These are phyloP conservation scores for Mustela lutreola DNA, from an alignment of 2,113 vertebrate species.

Conservation along the genomic window DNA sequence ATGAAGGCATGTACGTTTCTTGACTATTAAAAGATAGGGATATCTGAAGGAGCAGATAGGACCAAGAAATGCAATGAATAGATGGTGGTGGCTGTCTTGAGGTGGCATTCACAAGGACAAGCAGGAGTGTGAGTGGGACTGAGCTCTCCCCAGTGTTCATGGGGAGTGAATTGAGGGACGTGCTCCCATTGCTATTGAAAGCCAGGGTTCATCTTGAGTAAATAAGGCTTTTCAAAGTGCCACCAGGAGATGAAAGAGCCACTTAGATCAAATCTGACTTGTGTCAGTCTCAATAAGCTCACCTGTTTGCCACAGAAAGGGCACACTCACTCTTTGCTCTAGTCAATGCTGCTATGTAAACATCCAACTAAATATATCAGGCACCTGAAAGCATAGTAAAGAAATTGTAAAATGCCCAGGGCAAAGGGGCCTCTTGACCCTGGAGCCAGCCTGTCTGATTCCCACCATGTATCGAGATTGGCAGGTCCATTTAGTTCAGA, in stretches of 20 bases:
- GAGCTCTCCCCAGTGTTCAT: not conserved
- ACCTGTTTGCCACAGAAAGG: not conserved
- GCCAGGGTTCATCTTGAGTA: slow-evolving; percentile 52
- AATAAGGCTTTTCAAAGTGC: slow-evolving; percentile 60
- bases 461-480: not conserved
- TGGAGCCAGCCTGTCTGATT: not conserved
- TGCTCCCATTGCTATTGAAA: not conserved
- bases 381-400: not conserved
- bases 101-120: not conserved
- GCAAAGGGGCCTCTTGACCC: not conserved
- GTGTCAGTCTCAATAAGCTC: slow-evolving; percentile 56
- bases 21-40: not conserved
- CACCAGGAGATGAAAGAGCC: slow-evolving; percentile 9
- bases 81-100: not conserved
- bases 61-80: not conserved
- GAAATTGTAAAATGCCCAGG: not conserved
- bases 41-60: not conserved
- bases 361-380: not conserved
- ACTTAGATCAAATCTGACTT: slow-evolving; percentile 52
- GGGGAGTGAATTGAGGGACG: not conserved
- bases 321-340: not conserved
- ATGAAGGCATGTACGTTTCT: not conserved
- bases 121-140: not conserved
- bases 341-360: not conserved
- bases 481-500: not conserved